A percentile compares a stretch with the other conserved stretches of the same genome.
phyloP scores from a whole-genome alignment of 2,113 vertebrate genomes.

The Acanthochromis polyacanthus region DNA sequence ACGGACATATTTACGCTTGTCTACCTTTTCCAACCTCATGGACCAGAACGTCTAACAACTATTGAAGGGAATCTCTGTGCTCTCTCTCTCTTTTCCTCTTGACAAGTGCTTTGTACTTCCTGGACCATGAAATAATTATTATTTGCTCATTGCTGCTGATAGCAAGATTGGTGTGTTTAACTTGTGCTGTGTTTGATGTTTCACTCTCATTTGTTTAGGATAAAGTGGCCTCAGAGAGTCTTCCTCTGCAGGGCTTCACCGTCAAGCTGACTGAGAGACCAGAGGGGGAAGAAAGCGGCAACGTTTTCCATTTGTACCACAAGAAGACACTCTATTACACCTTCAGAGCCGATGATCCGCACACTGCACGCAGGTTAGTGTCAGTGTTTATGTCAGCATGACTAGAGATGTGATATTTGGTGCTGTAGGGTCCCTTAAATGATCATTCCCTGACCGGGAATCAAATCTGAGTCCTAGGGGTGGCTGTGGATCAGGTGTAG shows the following conservation, averaged over 20 bases:
- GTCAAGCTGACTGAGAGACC: conserved; percentile 88
- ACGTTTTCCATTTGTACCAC: conserved; percentile 95
- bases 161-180: background rate
- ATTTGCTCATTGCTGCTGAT: background rate
- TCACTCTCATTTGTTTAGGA: conserved; percentile 83
- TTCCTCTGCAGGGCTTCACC: conserved; percentile 96
- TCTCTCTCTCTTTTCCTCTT: conserved; percentile 61
- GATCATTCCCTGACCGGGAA: conserved; percentile 73
- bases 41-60: conserved; percentile 30
- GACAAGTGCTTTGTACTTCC: conserved; percentile 24
- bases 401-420: background rate
- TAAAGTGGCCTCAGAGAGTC: conserved; percentile 92
- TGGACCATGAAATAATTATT: conserved; percentile 19
- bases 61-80: conserved; percentile 75
- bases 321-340: conserved; percentile 95
- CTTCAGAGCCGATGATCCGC: conserved; percentile 91
- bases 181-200: conserved; percentile 4
- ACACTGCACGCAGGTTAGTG: conserved; percentile 91
- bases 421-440: background rate
- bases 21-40: conserved; percentile 17
- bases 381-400: background rate
- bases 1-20: conserved; percentile 3
- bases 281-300: conserved; percentile 86
- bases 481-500: no score
- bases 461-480: no score